Evolutionary conservation across 2,888 invertebrate species (phyloP).

Genomic region (Lottia gigantea): DNA sequence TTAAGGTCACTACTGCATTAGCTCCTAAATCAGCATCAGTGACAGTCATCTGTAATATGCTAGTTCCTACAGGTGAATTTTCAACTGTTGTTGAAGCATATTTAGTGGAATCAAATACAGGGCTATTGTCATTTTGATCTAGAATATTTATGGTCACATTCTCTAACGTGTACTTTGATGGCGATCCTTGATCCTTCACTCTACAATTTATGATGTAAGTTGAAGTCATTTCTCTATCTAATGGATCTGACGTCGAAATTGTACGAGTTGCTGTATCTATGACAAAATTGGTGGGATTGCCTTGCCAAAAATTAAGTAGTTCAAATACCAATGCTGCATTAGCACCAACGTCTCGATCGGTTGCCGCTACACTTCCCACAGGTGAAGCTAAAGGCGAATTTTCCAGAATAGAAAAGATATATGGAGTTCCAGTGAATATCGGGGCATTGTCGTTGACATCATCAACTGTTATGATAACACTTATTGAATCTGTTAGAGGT

Average conservation of each 20-base stretch:
- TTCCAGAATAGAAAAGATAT: constrained; percentile 47
- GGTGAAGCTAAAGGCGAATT: constrained; percentile 39
- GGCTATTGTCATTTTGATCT: constrained; percentile 58
- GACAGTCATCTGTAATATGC: constrained; percentile 42
- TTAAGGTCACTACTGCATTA: constrained; percentile 45
- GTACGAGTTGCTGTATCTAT: constrained; percentile 26
- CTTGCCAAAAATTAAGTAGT: constrained; percentile 32
- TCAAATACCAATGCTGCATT: constrained; percentile 42
- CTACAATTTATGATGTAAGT: constrained; percentile 39
- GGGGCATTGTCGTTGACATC: constrained; percentile 57
- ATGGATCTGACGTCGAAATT: constrained; percentile 33
- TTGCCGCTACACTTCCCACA: constrained; percentile 43
- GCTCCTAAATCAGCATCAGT: constrained; percentile 48
- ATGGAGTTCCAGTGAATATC: constrained; percentile 40
- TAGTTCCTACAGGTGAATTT: constrained; percentile 40
- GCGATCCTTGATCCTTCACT: constrained; percentile 48
- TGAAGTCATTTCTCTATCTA: constrained; percentile 47
- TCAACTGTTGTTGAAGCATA: constrained; percentile 44
- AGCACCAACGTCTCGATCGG: constrained; percentile 46
- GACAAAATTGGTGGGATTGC: constrained; percentile 32
- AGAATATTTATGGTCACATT: constrained; percentile 46
- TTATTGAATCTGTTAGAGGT: constrained; percentile 33
- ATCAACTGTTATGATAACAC: constrained; percentile 44
- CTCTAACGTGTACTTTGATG: constrained; percentile 37
- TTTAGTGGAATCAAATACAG: constrained; percentile 39